Evolutionary conservation across 2,113 vertebrate genomes (phyloP).

Genomic region (Apodemus speciosus): DNA sequence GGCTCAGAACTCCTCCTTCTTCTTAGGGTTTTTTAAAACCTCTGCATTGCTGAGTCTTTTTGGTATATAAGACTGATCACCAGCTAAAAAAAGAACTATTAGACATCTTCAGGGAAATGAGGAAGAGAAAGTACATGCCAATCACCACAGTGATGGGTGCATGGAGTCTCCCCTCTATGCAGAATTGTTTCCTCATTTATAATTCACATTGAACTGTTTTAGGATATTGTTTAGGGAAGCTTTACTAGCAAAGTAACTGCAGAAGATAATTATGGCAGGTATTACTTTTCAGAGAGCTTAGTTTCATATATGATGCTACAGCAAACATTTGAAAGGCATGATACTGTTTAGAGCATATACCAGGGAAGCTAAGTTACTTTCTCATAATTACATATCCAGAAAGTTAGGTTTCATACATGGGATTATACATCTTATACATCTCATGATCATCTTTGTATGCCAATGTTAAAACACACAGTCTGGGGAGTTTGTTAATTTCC

Average conservation of each 20-base stretch:
- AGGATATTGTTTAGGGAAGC: not conserved
- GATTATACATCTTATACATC: not conserved
- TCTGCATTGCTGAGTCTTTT: not conserved
- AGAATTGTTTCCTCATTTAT: not conserved
- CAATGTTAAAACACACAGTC: not conserved
- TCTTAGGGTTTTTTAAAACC: not conserved
- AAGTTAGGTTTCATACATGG: not conserved
- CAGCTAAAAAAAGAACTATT: not conserved
- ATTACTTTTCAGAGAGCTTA: not conserved
- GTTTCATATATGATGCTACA: not conserved
- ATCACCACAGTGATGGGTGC: not conserved
- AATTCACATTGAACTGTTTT: not conserved
- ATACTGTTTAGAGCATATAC: constrained; percentile 25
- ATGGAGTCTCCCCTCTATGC: not conserved
- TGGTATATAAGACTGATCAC: not conserved
- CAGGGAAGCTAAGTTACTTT: constrained; percentile 3
- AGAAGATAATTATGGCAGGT: not conserved
- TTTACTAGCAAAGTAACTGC: not conserved
- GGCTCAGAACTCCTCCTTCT: not conserved
- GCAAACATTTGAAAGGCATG: not conserved
- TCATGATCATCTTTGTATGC: not conserved
- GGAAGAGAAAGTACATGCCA: not conserved
- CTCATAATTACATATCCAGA: not conserved
- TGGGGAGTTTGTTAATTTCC: not conserved
- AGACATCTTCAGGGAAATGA: not conserved